Conservation (phyloP, 1,140 invertebrate species). For the Drosophila azteca region DNA sequence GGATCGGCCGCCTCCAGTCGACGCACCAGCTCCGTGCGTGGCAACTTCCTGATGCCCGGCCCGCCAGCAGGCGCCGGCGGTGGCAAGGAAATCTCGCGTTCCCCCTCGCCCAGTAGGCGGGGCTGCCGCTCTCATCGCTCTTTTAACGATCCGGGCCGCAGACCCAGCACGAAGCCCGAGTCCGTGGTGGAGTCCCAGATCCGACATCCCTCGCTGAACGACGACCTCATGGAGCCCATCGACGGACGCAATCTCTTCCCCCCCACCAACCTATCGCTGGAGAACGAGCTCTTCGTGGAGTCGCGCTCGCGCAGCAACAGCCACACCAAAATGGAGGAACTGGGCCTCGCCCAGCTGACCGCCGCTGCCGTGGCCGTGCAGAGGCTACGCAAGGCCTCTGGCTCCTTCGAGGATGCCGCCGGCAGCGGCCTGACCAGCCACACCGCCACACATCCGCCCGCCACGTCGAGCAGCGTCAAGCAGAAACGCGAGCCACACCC, state of each 20-base stretch:
- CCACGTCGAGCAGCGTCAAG: slow-evolving; percentile 72
- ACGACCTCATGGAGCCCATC: slow-evolving; percentile 74
- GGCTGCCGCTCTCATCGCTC: slow-evolving; percentile 81
- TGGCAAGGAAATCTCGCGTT: slow-evolving; percentile 75
- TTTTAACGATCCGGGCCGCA: slow-evolving; percentile 73
- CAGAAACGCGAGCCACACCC: slow-evolving; percentile 69
- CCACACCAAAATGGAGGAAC: slow-evolving; percentile 80
- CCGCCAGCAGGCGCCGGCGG: slow-evolving; percentile 33
- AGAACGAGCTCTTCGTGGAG: slow-evolving; percentile 80
- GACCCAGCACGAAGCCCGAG: slow-evolving; percentile 72
- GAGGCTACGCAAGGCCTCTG: slow-evolving; percentile 71
- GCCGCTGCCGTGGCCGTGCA: slow-evolving; percentile 66
- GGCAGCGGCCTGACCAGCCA: slow-evolving; percentile 30
- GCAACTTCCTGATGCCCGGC: slow-evolving; percentile 80
- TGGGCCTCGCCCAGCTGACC: slow-evolving; percentile 67
- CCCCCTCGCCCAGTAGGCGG: slow-evolving; percentile 76
- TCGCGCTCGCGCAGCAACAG: slow-evolving; percentile 81
- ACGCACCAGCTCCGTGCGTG: slow-evolving; percentile 80
- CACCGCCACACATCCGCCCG: slow-evolving; percentile 70
- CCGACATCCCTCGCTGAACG: slow-evolving; percentile 79
- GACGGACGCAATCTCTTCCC: slow-evolving; percentile 56
- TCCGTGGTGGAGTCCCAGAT: slow-evolving; percentile 77
- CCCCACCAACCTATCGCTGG: slow-evolving; percentile 72
- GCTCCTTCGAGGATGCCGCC: slow-evolving; percentile 76
- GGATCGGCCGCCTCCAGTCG: slow-evolving; percentile 72